These are phyloP conservation scores for Protaetia brevitarsis DNA, from an alignment of 1,140 invertebrate species.

Conservation along the genomic window DNA sequence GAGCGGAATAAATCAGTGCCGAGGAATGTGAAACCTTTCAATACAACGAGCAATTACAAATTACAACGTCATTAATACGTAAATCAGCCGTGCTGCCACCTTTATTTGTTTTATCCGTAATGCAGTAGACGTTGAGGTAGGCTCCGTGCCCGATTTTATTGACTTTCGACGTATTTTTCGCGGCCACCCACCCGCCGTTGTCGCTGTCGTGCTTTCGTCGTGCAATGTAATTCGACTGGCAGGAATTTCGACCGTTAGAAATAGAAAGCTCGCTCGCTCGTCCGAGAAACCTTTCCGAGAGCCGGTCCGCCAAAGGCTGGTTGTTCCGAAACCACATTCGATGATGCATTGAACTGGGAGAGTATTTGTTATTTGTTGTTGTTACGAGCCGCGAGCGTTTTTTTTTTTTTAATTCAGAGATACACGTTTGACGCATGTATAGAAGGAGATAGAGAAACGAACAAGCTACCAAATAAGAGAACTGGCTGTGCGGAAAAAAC, in stretches of 20 bases:
- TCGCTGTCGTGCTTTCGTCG: neutral
- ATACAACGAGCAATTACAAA: slow-evolving; percentile 7
- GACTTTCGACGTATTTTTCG: neutral
- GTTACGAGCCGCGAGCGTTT: neutral
- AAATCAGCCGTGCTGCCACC: neutral
- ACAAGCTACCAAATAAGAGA: neutral
- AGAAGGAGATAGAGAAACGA: neutral
- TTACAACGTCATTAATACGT: slow-evolving; percentile 10
- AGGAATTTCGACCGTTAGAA: neutral
- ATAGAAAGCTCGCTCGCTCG: neutral
- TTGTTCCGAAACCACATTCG: neutral
- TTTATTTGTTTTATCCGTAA: slow-evolving; percentile 2
- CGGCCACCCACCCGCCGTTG: too few relatives aligned
- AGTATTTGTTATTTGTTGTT: neutral
- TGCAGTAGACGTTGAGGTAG: neutral
- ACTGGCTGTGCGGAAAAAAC: neutral
- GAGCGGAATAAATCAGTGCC: neutral
- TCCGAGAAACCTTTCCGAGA: neutral
- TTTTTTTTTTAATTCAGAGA: too few relatives aligned
- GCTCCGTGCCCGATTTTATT: neutral
- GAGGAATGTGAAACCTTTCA: slow-evolving; percentile 11
- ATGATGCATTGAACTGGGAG: neutral
- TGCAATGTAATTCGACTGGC: neutral
- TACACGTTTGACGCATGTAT: neutral
- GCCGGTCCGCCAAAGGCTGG: neutral